Percentiles rank a stretch among this genome's conserved stretches.
Conservation (phyloP, 2,888 invertebrate species). For the Drosophila pseudotalamancana region DNA sequence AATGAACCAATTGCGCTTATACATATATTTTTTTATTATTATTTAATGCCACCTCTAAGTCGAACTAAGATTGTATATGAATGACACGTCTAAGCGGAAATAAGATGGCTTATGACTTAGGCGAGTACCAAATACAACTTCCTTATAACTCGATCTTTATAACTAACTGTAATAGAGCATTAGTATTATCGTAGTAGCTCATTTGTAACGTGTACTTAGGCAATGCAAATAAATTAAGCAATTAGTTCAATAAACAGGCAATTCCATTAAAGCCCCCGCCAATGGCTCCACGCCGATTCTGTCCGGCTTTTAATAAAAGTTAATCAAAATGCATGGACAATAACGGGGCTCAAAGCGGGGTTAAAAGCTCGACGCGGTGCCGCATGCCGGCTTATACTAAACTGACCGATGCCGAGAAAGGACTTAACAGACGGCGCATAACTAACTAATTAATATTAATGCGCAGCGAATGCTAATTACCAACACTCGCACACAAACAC, state of each 20-base stretch:
- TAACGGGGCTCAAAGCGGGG: constrained; percentile 45
- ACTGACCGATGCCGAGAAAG: constrained; percentile 28
- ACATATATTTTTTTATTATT: no score
- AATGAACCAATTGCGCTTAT: no score
- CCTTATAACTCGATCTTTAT: no score
- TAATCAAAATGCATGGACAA: constrained; percentile 59
- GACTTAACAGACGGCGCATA: constrained; percentile 48
- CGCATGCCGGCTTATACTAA: constrained; percentile 28
- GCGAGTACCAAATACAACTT: no score
- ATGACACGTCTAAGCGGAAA: no score
- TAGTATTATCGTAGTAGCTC: no score
- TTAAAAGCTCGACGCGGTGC: constrained; percentile 46
- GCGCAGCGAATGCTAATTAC: constrained; percentile 79
- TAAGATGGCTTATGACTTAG: no score
- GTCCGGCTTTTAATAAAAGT: constrained; percentile 41
- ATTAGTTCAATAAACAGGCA: constrained; percentile 46
- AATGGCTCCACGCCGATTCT: no score
- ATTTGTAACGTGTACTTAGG: neutral
- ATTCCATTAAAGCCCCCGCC: constrained; percentile 23
- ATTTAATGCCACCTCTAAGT: no score
- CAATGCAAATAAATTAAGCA: constrained; percentile 32
- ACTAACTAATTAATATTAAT: constrained; percentile 82
- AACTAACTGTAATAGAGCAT: no score
- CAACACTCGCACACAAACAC: constrained; percentile 27
- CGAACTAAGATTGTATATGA: no score